Evolutionary conservation across 37 sponge, comb jelly and placozoan species (phyloP).

Genomic region (Corticium candelabrum): DNA sequence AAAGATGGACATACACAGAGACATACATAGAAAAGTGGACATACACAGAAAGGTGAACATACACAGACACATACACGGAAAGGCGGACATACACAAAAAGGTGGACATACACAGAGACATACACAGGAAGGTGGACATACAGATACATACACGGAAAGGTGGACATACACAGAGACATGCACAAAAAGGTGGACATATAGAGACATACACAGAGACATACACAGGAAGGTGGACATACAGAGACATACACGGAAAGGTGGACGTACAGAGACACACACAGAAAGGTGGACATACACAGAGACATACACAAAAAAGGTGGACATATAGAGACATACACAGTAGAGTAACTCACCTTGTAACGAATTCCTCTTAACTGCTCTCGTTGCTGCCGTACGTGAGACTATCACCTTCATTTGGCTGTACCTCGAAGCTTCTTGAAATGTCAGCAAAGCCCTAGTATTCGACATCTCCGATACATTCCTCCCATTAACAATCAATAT

Average conservation of each 20-base stretch:
- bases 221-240: not conserved
- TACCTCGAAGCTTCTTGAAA: not conserved
- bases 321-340: too few species aligned
- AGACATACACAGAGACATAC: not conserved
- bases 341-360: too few species aligned
- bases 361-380: too few species aligned
- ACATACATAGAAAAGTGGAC: not conserved
- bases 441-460: not conserved
- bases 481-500: not conserved
- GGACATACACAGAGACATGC: not conserved
- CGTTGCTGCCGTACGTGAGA: too few species aligned
- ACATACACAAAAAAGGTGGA: slow-evolving; percentile 8
- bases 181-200: not conserved
- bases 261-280: not conserved
- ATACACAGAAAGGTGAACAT: not conserved
- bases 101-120: slow-evolving; percentile 3
- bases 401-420: too few species aligned
- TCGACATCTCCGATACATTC: not conserved
- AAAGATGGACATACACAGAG: not conserved
- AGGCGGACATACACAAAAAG: too few species aligned
- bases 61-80: not conserved
- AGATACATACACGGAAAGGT: not conserved
- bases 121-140: not conserved
- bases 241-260: slow-evolving; percentile 7
- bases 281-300: not conserved